Evolutionary conservation across 2,888 invertebrate species (phyloP), one percentile per base, ranked within the genome.

Genomic region (Philhelius pedissequus): DNA sequence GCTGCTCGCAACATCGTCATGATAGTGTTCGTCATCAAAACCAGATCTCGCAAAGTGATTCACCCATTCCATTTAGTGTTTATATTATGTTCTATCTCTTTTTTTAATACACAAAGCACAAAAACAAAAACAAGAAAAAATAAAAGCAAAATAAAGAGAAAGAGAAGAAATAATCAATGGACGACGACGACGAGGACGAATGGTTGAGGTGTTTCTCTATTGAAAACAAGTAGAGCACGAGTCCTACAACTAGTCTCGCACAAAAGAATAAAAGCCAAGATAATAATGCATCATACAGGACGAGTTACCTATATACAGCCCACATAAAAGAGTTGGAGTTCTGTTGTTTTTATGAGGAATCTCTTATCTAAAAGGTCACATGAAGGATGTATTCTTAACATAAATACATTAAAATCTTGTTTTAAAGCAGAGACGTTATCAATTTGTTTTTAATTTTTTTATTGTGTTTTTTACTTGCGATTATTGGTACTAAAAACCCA

Each of bases 361-460:
- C 84, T 81, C 84, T 80, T 84, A 80, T 80, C 84, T 80, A 84
- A 84, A 84, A 84, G 84, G 84, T 84, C 84, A 80, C 68, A 71
- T 84, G 80, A 84, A 84, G 84, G 84, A 84, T 84, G 84, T 74
- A 80, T 52, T 80, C 58, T 84, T 80, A 84, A 84, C 84, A 84
- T 60, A n/a, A n/a, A n/a, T n/a, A 80, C 75, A 79, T 78, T 74
- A 18, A 64, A 70, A 64, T 27, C 9, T 27, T 52, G 32, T 20
- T 40, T 20, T 30, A 20, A 11, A 66, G 22, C 30, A 64, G 81
- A 32, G 73, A 56, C 4, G 35, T 38, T 68, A 45, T 64, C n/a
- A n/a, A 4, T 13, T 15, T 32, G 1, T 15, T n/a, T 15, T 52
- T 8, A 18, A 18, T n/a, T 38, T 38, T n/a, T 38, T 38, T 38